A percentile compares a stretch with the other conserved stretches of the same genome.
phyloP scores from a whole-genome alignment of 2,888 invertebrate species.

The Diogma glabrata region DNA sequence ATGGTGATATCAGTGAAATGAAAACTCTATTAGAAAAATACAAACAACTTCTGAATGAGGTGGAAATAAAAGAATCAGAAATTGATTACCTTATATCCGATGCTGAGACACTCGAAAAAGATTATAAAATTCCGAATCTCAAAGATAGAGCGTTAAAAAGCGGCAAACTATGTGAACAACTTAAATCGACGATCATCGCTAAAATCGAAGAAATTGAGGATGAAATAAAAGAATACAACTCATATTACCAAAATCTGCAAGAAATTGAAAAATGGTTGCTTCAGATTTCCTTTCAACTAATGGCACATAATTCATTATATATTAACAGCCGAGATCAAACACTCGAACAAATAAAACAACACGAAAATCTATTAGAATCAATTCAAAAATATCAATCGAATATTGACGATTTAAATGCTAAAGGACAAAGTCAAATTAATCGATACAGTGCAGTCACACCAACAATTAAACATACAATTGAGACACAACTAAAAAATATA shows the following conservation, averaged over 20 bases:
- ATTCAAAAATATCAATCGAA: constrained; percentile 74
- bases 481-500: constrained; percentile 77
- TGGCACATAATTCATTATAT: constrained; percentile 91
- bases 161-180: constrained; percentile 56
- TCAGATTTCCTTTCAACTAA: constrained; percentile 87
- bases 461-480: constrained; percentile 62
- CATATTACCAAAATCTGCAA: constrained; percentile 80
- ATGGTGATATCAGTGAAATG: constrained; percentile 85
- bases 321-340: constrained; percentile 87
- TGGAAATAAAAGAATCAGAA: constrained; percentile 64
- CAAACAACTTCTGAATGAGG: constrained; percentile 70
- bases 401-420: constrained; percentile 69
- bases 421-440: constrained; percentile 73
- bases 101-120: constrained; percentile 59
- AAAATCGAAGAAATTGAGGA: constrained; percentile 58
- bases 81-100: constrained; percentile 63
- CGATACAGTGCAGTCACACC: constrained; percentile 64
- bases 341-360: constrained; percentile 80
- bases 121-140: constrained; percentile 54
- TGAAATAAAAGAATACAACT: constrained; percentile 74
- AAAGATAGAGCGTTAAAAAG: constrained; percentile 52
- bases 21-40: constrained; percentile 79
- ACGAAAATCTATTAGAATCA: constrained; percentile 59
- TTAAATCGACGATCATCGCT: constrained; percentile 23
- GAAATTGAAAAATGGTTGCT: constrained; percentile 93